A percentile compares a stretch with the other conserved stretches of the same genome.
Conservation (phyloP, 2,888 invertebrate species). For the Proisotoma minuta region DNA sequence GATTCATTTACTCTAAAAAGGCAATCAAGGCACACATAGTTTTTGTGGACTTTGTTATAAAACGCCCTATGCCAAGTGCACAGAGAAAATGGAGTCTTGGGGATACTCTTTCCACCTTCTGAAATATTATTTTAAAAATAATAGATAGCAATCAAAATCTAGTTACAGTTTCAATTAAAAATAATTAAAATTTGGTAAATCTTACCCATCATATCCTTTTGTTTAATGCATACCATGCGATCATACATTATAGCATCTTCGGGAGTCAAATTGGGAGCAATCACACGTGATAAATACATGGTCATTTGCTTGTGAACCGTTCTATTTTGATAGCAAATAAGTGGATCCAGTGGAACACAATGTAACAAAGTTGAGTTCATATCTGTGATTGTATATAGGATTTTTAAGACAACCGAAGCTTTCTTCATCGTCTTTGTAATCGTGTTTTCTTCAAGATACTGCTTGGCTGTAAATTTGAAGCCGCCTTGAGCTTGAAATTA, state of each 20-base stretch:
- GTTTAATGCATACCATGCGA: background rate
- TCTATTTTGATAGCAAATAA: background rate
- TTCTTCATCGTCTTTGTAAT: background rate
- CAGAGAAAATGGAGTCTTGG: background rate
- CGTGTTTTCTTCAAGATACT: background rate
- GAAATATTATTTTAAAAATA: background rate
- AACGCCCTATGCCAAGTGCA: slow-evolving; percentile 5
- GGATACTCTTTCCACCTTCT: background rate
- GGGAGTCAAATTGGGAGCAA: background rate
- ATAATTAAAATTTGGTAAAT: background rate
- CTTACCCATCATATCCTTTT: background rate
- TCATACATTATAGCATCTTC: background rate
- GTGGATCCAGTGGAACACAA: background rate
- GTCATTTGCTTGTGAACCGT: slow-evolving; percentile 3
- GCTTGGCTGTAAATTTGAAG: background rate
- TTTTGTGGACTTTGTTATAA: background rate
- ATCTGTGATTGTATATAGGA: background rate
- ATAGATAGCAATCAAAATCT: background rate
- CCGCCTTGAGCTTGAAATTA: too few species aligned
- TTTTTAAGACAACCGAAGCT: background rate
- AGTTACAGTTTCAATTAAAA: background rate
- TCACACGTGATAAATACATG: background rate
- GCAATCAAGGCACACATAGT: background rate
- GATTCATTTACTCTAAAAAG: background rate
- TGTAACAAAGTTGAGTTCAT: background rate